A percentile compares a stretch with the other conserved stretches of the same genome.
Evolutionary conservation across 2,888 invertebrate species (phyloP).

Genomic region (Diogma glabrata): DNA sequence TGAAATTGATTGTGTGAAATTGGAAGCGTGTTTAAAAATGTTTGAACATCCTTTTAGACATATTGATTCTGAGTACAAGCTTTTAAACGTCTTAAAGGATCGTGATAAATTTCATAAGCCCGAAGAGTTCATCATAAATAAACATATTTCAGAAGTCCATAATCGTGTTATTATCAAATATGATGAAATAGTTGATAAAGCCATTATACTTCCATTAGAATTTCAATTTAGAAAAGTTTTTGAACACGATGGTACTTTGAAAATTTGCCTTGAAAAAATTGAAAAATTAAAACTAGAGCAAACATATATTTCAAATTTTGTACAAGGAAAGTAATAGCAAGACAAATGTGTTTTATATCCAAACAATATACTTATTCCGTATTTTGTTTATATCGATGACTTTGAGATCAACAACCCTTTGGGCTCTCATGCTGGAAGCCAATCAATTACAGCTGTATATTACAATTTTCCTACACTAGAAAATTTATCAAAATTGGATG

Average conservation of each 20-base stretch:
- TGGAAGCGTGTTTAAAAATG: not conserved
- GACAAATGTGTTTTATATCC: constrained; percentile 6
- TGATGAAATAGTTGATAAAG: not conserved
- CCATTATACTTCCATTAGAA: not conserved
- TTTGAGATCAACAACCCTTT: too few relatives aligned
- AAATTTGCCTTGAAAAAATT: constrained; percentile 2
- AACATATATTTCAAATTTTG: constrained; percentile 8
- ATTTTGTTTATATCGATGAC: too few relatives aligned
- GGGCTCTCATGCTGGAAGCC: too few relatives aligned
- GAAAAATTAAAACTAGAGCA: not conserved
- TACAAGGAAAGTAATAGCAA: too few relatives aligned
- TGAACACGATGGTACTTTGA: not conserved
- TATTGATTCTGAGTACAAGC: not conserved
- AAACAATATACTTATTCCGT: too few relatives aligned
- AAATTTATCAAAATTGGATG: too few relatives aligned
- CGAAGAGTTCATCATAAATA: constrained; percentile 6
- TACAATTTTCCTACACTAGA: too few relatives aligned
- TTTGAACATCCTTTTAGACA: constrained; percentile 4
- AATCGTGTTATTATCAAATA: not conserved
- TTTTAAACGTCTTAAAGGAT: constrained; percentile 1
- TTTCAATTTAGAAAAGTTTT: constrained; percentile 9
- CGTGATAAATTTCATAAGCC: not conserved
- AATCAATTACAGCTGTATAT: too few relatives aligned
- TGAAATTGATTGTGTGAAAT: not conserved
- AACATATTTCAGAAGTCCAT: not conserved